Conservation (phyloP, 2,888 invertebrate genomes). For the Atethmia centrago region DNA sequence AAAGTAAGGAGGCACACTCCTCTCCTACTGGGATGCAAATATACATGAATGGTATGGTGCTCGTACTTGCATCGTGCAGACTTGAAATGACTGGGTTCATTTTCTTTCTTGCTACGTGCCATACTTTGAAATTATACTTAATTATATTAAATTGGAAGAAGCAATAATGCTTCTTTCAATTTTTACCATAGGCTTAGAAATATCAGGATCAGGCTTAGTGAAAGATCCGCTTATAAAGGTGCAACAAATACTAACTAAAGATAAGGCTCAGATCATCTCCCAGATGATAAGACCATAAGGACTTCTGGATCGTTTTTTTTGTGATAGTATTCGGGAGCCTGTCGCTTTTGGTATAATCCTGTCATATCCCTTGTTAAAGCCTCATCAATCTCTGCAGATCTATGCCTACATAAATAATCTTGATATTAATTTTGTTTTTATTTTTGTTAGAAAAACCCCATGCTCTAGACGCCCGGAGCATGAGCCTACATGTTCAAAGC, state of each 20-base stretch:
- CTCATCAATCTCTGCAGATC: not conserved
- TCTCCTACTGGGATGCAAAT: not conserved
- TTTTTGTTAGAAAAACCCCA: slow-evolving; percentile 73
- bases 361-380: not conserved
- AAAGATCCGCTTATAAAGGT: not conserved
- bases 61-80: not conserved
- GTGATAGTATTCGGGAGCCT: not conserved
- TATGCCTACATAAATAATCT: not conserved
- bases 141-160: no score
- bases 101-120: not conserved
- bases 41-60: not conserved
- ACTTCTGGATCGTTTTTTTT: not conserved
- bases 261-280: not conserved
- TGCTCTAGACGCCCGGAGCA: slow-evolving; percentile 65
- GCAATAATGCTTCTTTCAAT: not conserved
- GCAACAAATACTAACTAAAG: not conserved
- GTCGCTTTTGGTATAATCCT: not conserved
- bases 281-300: not conserved
- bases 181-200: not conserved
- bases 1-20: not conserved
- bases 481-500: slow-evolving; percentile 64
- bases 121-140: not conserved
- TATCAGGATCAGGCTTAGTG: not conserved
- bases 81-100: not conserved
- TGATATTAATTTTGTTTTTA: not conserved